Conservation (phyloP, 2,113 vertebrate genomes). For the Entomyzon cyanotis region DNA sequence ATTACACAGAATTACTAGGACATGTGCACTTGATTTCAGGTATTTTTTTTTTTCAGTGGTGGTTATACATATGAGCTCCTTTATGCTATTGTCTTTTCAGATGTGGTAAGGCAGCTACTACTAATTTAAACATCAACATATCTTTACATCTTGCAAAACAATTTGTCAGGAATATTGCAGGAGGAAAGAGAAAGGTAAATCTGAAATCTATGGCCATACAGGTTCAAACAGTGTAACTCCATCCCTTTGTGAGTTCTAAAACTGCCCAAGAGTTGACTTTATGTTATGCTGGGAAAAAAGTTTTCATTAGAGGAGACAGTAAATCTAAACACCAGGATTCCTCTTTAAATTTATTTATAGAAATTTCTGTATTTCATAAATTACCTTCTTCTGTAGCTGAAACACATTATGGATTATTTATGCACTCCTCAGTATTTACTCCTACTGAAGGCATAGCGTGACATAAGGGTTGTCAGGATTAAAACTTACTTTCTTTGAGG, state of each 20-base stretch:
- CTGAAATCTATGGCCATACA: background rate
- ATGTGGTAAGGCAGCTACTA: background rate
- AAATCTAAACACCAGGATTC: background rate
- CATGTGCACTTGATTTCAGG: fast-evolving
- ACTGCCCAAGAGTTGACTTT: background rate
- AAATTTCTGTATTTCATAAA: background rate
- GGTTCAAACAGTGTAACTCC: background rate
- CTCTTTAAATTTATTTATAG: background rate
- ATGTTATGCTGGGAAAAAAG: background rate
- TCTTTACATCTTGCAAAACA: background rate
- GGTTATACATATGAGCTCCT: background rate
- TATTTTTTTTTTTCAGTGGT: background rate
- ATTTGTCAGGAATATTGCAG: background rate
- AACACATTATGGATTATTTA: background rate
- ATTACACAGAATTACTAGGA: background rate
- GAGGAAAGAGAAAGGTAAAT: background rate
- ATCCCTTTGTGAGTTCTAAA: background rate
- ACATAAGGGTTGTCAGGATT: background rate
- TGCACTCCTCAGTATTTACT: background rate
- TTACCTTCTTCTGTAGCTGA: background rate
- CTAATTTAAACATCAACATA: background rate
- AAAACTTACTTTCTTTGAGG: background rate
- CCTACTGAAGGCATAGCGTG: background rate
- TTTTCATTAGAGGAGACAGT: background rate
- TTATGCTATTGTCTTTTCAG: background rate